Evolutionary conservation across 2,113 vertebrate species (phyloP), one percentile per base, ranked within the genome.

Genomic region (Ancistrus triradiatus): DNA sequence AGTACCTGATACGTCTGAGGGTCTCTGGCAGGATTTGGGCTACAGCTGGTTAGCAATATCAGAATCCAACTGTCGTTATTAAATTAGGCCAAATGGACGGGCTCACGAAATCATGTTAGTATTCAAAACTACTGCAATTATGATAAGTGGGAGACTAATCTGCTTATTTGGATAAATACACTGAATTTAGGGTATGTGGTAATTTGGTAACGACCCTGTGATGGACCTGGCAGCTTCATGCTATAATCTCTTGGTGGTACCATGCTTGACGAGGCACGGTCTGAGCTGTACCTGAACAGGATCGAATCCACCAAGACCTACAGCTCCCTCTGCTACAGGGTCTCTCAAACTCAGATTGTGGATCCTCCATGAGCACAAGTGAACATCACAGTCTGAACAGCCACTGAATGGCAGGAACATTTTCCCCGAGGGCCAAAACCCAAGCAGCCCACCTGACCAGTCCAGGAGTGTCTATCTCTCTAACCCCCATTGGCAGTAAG

Each of bases 101-200:
- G 56, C 72, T 75, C 75, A 65, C 70, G 68, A 65, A 78, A 72
- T 83, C 70, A 79, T 72, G 80, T 76, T 77, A 79, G 80, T 78
- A 77, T 25, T 78, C 74, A 84, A 81, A 70, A 61, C 79, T 67
- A 63, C 48, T 46, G 75, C 77, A 83, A 83, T 86, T 84, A 84
- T 61, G 72, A 59, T 79, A 81, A 83, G 80, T 74, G 62, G 63
- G 59, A 70, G 55, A 69, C 62, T 75, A 78, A 83, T 81, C 68
- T 80, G 81, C 78, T 81, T 81, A 80, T 85, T 85, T 84, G 73
- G 78, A 69, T 78, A 78, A 84, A 86, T 71, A 77, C 70, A 69
- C 70, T 70, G 81, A 80, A 85, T 84, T 85, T 83, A 63, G 65
- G 83, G 84, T 77, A 60, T 74, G 77, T 72, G 75, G 70, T 77